phyloP scores from a whole-genome alignment of 2,113 vertebrate species.

The Oreochromis spilurus region DNA sequence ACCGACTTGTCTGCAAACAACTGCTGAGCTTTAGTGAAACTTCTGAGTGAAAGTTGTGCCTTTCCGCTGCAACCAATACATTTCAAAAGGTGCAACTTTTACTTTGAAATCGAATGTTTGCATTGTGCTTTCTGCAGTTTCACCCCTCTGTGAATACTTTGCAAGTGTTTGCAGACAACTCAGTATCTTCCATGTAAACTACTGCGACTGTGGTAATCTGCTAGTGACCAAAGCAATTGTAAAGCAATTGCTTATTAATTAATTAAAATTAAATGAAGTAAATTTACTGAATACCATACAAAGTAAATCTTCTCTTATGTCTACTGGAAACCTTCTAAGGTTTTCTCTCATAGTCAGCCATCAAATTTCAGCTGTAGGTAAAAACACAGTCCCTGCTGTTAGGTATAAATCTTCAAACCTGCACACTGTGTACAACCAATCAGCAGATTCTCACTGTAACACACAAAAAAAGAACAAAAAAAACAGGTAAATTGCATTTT shows the following conservation, averaged over 20 bases:
- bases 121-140: background rate
- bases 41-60: background rate
- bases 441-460: background rate
- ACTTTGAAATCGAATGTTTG: background rate
- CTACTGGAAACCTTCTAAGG: background rate
- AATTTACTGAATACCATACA: background rate
- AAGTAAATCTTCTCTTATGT: background rate
- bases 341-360: background rate
- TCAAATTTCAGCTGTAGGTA: background rate
- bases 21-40: background rate
- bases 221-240: background rate
- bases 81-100: background rate
- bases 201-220: background rate
- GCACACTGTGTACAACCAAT: background rate
- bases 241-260: background rate
- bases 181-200: background rate
- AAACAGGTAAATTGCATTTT: background rate
- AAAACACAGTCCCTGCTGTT: background rate
- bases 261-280: background rate
- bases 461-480: background rate
- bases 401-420: background rate
- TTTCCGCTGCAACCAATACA: background rate
- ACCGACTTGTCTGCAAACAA: background rate
- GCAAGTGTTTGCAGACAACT: background rate
- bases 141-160: background rate